Evolutionary conservation across 2,113 vertebrate species (phyloP).

Genomic region (Elephantulus edwardii): DNA sequence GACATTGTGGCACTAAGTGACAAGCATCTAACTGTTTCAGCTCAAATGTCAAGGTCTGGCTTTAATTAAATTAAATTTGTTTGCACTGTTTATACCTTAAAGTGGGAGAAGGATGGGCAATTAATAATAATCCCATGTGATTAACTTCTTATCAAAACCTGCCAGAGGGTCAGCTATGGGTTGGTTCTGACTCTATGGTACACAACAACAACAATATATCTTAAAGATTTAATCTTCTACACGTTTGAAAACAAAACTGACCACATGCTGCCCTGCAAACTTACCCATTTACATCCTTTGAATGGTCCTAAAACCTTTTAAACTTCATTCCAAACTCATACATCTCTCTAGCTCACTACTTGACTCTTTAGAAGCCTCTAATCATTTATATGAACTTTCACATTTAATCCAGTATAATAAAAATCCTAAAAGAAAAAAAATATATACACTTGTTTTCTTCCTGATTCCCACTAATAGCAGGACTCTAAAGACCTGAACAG

Average conservation of each 20-base stretch:
- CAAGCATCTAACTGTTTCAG: neutral
- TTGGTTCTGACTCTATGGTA: too few species aligned
- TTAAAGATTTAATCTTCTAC: too few species aligned
- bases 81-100: neutral
- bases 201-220: too few species aligned
- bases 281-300: neutral
- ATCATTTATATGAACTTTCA: constrained; percentile 15
- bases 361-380: neutral
- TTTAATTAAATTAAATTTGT: neutral
- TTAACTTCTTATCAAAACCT: too few species aligned
- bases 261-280: neutral
- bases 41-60: neutral
- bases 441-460: neutral
- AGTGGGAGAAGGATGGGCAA: too few species aligned
- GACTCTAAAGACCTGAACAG: neutral
- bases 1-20: neutral
- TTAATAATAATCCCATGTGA: too few species aligned
- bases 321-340: neutral
- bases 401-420: neutral
- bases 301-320: neutral
- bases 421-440: constrained; percentile 18
- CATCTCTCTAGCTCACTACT: neutral
- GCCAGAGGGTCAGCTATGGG: too few species aligned
- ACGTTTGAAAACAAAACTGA: neutral
- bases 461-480: neutral